Conservation (phyloP, 2,888 invertebrate species). For the Leptura quadrifasciata region DNA sequence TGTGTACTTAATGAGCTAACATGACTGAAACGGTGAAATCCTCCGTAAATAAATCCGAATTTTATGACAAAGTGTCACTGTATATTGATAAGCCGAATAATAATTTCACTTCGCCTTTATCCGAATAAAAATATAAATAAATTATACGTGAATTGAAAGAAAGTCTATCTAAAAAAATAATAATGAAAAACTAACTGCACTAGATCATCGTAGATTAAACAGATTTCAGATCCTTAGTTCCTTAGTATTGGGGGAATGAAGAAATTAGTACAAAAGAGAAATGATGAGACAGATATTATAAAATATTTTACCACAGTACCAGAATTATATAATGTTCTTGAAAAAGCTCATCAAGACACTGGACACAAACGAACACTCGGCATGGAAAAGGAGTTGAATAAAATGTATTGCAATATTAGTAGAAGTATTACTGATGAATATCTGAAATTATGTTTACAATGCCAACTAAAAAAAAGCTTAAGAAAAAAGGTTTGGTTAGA, state of each 20-base stretch:
- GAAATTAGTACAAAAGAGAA: background rate
- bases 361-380: constrained; percentile 20
- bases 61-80: too few relatives aligned
- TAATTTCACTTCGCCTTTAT: too few relatives aligned
- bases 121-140: too few relatives aligned
- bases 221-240: background rate
- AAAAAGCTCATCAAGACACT: constrained; percentile 20
- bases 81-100: too few relatives aligned
- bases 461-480: constrained; percentile 5
- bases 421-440: background rate
- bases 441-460: constrained; percentile 30
- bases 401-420: constrained; percentile 43
- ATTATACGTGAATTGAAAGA: too few relatives aligned
- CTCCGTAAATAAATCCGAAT: too few relatives aligned
- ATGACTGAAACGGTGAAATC: too few relatives aligned
- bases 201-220: too few relatives aligned
- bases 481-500: background rate
- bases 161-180: too few relatives aligned
- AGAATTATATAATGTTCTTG: constrained; percentile 11
- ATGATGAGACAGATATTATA: too few relatives aligned
- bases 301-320: background rate
- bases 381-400: constrained; percentile 39
- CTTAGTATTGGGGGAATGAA: constrained; percentile 15
- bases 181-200: too few relatives aligned
- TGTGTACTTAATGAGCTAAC: too few relatives aligned